A percentile compares a stretch with the other conserved stretches of the same genome.
phyloP scores from a whole-genome alignment of 2,888 invertebrate species.

The Parnassius orleans region DNA sequence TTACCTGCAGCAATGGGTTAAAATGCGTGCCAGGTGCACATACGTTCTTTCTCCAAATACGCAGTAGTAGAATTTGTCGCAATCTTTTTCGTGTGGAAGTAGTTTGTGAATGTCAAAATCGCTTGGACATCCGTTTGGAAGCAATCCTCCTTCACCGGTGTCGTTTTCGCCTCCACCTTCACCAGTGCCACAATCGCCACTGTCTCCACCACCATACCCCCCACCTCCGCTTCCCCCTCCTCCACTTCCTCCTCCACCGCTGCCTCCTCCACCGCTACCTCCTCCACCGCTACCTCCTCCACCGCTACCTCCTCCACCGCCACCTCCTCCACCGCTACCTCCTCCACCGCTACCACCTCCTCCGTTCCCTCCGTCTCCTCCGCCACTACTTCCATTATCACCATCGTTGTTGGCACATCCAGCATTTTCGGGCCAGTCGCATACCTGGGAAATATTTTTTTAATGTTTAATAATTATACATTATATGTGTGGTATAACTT shows the following conservation, averaged over 20 bases:
- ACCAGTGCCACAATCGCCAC: constrained; percentile 16
- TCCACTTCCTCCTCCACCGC: too few species aligned
- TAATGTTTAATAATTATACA: too few species aligned
- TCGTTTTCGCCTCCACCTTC: constrained; percentile 18
- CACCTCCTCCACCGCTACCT: constrained; percentile 20
- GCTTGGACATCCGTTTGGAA: constrained; percentile 44
- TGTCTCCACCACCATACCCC: constrained; percentile 16
- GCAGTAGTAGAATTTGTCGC: constrained; percentile 47
- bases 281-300: constrained; percentile 19
- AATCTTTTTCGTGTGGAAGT: constrained; percentile 44
- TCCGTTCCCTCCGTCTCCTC: too few species aligned
- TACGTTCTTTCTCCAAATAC: constrained; percentile 39
- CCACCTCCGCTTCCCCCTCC: too few species aligned
- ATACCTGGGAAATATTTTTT: constrained; percentile 1
- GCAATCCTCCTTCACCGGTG: constrained; percentile 13
- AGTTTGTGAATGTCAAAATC: constrained; percentile 38
- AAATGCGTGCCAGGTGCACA: constrained; percentile 29
- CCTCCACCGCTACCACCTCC: too few species aligned
- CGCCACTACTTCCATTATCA: background rate
- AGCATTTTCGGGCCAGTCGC: constrained; percentile 18
- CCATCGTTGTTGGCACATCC: constrained; percentile 21
- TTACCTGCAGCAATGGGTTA: constrained; percentile 26
- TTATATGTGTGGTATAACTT: too few species aligned
- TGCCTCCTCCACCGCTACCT: constrained; percentile 10
- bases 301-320: constrained; percentile 7